These are phyloP conservation scores for Pseudococcus longispinus DNA, from an alignment of 2,888 invertebrate genomes.

Conservation along the genomic window DNA sequence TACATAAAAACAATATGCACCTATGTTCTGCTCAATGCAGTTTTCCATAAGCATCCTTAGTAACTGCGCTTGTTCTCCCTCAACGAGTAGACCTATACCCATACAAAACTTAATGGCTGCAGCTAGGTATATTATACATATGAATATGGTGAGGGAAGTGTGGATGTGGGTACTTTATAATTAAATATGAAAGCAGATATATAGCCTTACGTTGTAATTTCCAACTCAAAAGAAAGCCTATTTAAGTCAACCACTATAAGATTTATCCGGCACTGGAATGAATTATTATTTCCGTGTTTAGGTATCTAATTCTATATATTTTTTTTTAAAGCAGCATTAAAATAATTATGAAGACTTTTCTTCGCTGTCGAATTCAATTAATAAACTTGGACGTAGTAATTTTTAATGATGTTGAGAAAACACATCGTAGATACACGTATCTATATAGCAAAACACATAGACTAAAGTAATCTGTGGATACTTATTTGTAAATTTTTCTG, in stretches of 20 bases:
- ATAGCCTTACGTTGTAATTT: neutral
- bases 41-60: conserved; percentile 3
- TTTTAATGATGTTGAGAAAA: neutral
- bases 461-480: too few relatives aligned
- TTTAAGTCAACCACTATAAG: neutral
- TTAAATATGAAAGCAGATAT: neutral
- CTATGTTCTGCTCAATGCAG: conserved; percentile 27
- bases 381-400: too few relatives aligned
- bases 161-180: neutral
- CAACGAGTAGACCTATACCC: neutral
- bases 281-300: neutral
- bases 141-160: neutral
- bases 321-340: neutral
- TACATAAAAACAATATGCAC: neutral
- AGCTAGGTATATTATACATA: neutral
- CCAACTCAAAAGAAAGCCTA: neutral
- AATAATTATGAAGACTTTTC: neutral
- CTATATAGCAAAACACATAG: neutral
- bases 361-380: conserved; percentile 26
- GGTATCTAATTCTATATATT: neutral
- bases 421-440: too few relatives aligned
- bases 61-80: neutral
- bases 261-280: conserved; percentile 23
- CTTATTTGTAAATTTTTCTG: neutral
- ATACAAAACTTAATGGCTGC: neutral